Percentiles rank a stretch among this genome's conserved stretches.
phyloP scores from a whole-genome alignment of 2,888 invertebrate species.

The Rhimphoctona megacephalus region DNA sequence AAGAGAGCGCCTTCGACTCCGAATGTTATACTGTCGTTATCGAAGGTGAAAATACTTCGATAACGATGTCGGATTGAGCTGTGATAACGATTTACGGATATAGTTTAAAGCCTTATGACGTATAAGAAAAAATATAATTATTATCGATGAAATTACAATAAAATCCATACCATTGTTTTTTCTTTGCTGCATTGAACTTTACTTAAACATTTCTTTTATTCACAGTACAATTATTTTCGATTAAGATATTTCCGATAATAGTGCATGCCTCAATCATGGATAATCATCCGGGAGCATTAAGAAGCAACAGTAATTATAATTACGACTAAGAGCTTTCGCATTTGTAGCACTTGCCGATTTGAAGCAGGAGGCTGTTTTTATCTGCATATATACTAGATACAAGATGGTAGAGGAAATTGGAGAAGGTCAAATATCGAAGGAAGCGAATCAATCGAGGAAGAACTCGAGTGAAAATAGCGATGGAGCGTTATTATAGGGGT shows the following conservation, averaged over 20 bases:
- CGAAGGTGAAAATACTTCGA: conserved; percentile 11
- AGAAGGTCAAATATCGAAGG: neutral
- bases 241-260: neutral
- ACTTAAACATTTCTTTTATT: neutral
- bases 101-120: neutral
- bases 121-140: conserved; percentile 17
- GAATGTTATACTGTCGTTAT: conserved; percentile 52
- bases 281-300: neutral
- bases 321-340: neutral
- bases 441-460: conserved; percentile 37
- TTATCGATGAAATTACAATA: conserved; percentile 51
- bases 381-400: neutral
- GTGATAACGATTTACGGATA: neutral
- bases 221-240: neutral
- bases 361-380: neutral
- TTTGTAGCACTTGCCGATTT: neutral
- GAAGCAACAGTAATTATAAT: neutral
- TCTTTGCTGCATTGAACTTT: neutral
- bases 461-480: conserved; percentile 27
- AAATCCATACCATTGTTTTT: conserved; percentile 18
- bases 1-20: conserved; percentile 22
- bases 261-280: neutral
- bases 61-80: neutral
- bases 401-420: neutral
- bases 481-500: conserved; percentile 58